A percentile compares a stretch with the other conserved stretches of the same genome.
Evolutionary conservation across 2,888 invertebrate species (phyloP).

Genomic region (Yponomeuta cagnagella): DNA sequence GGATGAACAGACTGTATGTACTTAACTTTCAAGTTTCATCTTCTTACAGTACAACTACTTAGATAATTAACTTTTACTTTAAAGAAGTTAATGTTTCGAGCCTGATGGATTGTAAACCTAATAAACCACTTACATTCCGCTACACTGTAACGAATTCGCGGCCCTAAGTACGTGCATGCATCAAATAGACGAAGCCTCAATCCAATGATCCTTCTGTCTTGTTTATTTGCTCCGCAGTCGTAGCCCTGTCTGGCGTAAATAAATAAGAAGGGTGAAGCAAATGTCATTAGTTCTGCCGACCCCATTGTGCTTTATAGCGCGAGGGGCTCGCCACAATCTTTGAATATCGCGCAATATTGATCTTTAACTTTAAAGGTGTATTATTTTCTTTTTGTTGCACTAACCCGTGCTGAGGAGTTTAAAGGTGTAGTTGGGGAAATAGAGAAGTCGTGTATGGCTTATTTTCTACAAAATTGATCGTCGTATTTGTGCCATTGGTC

Average conservation of each 20-base stretch:
- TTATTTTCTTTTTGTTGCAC: too few species aligned
- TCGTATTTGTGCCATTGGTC: too few species aligned
- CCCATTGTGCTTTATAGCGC: conserved; percentile 32
- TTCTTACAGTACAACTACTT: too few species aligned
- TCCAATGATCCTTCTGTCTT: background rate
- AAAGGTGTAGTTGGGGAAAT: background rate
- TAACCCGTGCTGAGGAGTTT: background rate
- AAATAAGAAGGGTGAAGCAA: conserved; percentile 35
- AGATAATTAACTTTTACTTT: too few species aligned
- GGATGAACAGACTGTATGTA: too few species aligned
- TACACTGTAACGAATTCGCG: too few species aligned
- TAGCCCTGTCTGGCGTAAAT: conserved; percentile 20
- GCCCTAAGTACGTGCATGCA: too few species aligned
- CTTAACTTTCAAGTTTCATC: too few species aligned
- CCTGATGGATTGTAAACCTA: too few species aligned
- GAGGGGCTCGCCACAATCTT: conserved; percentile 23
- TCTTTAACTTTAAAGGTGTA: background rate
- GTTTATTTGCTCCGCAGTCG: background rate
- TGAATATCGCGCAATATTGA: background rate
- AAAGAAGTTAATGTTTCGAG: too few species aligned
- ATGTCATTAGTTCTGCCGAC: conserved; percentile 36
- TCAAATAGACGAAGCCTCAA: too few species aligned
- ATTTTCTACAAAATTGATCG: background rate
- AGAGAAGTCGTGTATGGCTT: background rate
- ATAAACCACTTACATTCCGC: too few species aligned